phyloP scores from a whole-genome alignment of 1,140 invertebrate genomes.

The Eupristina koningsbergeri region DNA sequence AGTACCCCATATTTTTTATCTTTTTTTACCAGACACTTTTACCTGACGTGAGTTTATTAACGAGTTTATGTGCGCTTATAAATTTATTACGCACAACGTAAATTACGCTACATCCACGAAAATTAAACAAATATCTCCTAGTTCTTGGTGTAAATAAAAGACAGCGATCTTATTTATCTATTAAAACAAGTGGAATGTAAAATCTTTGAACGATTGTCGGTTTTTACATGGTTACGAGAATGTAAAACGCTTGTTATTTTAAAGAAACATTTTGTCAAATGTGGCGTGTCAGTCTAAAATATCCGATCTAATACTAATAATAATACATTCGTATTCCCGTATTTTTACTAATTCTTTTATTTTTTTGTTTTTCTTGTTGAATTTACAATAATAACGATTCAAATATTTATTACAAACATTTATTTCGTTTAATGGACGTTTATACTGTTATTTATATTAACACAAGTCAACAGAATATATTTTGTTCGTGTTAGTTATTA shows the following conservation, averaged over 20 bases:
- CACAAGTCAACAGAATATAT: not conserved
- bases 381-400: not conserved
- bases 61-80: not conserved
- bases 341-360: not conserved
- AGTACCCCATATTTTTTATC: slow-evolving; percentile 1
- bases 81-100: not conserved
- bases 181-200: not conserved
- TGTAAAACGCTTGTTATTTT: not conserved
- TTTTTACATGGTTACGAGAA: not conserved
- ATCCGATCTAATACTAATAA: not conserved
- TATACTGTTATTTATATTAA: not conserved
- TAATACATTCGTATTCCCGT: not conserved
- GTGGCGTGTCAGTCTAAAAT: not conserved
- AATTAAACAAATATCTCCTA: not conserved
- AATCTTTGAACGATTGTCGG: not conserved
- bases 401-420: not conserved
- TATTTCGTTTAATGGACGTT: not conserved
- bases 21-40: not conserved
- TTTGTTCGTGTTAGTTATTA: not conserved
- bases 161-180: slow-evolving; percentile 4
- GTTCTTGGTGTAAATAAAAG: not conserved
- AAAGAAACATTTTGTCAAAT: not conserved
- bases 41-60: not conserved
- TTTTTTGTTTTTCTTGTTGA: not conserved
- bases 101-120: slow-evolving; percentile 25